Conservation (phyloP, 2,113 vertebrate species). For the Gobiocypris rarus region DNA sequence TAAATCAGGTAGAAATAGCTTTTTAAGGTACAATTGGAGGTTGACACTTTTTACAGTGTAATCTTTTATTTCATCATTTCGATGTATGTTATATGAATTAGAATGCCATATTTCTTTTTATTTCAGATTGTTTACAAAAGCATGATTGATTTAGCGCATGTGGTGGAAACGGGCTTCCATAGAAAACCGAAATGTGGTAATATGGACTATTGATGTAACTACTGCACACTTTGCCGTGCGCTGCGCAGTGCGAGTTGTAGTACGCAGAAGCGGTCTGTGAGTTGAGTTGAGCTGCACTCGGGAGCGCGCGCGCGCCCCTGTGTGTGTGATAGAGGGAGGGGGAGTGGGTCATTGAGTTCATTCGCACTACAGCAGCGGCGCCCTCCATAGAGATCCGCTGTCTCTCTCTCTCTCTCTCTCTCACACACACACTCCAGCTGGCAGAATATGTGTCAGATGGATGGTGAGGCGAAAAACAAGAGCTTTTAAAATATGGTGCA, state of each 20-base stretch:
- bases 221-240: not conserved
- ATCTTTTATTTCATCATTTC: too few relatives aligned
- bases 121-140: too few relatives aligned
- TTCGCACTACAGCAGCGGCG: conserved; percentile 65
- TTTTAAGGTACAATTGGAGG: too few relatives aligned
- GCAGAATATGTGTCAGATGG: conserved; percentile 58
- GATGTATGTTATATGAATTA: too few relatives aligned
- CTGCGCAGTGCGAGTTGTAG: not conserved
- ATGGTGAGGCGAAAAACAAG: conserved; percentile 56
- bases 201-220: not conserved
- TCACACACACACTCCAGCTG: conserved; percentile 35
- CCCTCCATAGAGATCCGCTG: conserved; percentile 59
- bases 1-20: too few relatives aligned
- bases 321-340: conserved; percentile 52
- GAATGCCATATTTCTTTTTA: too few relatives aligned
- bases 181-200: not conserved
- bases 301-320: not conserved
- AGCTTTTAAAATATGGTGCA: conserved; percentile 49
- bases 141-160: too few relatives aligned
- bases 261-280: conserved; percentile 6
- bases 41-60: too few relatives aligned
- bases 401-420: conserved; percentile 21
- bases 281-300: not conserved
- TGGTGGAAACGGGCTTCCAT: too few relatives aligned
- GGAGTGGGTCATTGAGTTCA: conserved; percentile 75